A percentile compares a stretch with the other conserved stretches of the same genome.
Evolutionary conservation across 2,113 vertebrate genomes (phyloP).

Genomic region (Mellivora capensis): DNA sequence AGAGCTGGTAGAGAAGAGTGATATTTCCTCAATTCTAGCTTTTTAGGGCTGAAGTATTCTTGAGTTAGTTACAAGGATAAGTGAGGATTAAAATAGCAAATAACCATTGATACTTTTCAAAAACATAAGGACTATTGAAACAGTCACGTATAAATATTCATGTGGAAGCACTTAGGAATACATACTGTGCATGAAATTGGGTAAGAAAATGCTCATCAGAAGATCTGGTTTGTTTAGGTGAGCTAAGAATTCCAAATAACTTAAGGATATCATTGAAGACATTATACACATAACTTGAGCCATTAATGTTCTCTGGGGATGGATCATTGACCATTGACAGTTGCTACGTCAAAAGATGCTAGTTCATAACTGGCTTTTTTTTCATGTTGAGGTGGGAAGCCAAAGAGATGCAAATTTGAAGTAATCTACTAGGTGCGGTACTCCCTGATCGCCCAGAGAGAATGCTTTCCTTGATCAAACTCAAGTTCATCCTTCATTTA

Average conservation of each 20-base stretch:
- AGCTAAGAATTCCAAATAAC: conserved; percentile 6
- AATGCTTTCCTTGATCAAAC: background rate
- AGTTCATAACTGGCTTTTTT: background rate
- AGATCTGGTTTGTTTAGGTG: background rate
- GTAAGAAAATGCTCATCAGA: background rate
- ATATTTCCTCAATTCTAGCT: conserved; percentile 9
- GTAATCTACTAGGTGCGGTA: background rate
- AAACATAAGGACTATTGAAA: background rate
- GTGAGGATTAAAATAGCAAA: conserved; percentile 33
- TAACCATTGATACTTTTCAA: conserved; percentile 19
- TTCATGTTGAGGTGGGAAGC: background rate
- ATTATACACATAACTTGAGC: background rate
- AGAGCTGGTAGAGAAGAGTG: background rate
- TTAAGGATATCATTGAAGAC: background rate
- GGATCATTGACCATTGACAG: background rate
- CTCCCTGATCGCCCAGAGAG: background rate
- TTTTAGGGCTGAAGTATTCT: conserved; percentile 34
- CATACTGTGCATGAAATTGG: background rate
- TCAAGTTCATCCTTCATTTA: background rate
- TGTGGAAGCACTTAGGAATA: background rate
- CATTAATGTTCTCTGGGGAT: background rate
- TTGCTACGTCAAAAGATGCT: background rate
- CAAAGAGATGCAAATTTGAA: background rate
- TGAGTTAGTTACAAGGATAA: background rate
- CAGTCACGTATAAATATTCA: background rate